phyloP scores from a whole-genome alignment of 2,113 vertebrate species.

The Pelecanus crispus region DNA sequence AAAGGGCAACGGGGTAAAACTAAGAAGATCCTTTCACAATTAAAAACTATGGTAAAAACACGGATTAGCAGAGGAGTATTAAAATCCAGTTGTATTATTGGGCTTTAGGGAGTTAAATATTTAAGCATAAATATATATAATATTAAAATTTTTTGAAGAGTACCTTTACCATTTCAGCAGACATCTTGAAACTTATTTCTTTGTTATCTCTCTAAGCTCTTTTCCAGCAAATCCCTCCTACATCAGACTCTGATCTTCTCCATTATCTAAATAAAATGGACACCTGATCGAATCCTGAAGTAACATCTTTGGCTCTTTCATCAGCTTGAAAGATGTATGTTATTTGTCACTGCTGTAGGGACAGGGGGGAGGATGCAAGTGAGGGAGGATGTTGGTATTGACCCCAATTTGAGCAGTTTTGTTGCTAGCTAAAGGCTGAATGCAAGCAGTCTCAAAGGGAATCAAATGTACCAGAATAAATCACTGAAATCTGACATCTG shows the following conservation, averaged over 20 bases:
- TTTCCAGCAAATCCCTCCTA: not conserved
- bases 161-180: not conserved
- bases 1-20: not conserved
- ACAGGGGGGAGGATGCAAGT: not conserved
- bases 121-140: not conserved
- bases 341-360: not conserved
- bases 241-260: not conserved
- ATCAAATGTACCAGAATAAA: not conserved
- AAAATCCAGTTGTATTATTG: not conserved
- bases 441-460: not conserved
- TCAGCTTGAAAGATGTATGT: rapidly evolving
- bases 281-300: not conserved
- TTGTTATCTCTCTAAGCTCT: not conserved
- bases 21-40: not conserved
- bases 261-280: not conserved
- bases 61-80: not conserved
- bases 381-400: not conserved
- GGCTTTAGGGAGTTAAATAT: not conserved
- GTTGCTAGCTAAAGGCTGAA: not conserved
- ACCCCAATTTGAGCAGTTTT: not conserved
- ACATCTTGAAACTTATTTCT: not conserved
- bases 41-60: not conserved
- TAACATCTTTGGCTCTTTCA: not conserved
- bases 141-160: too few relatives aligned
- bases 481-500: not conserved